A percentile compares a stretch with the other conserved stretches of the same genome.
Conservation (phyloP, 2,888 invertebrate genomes). For the Idaea dimidiata region DNA sequence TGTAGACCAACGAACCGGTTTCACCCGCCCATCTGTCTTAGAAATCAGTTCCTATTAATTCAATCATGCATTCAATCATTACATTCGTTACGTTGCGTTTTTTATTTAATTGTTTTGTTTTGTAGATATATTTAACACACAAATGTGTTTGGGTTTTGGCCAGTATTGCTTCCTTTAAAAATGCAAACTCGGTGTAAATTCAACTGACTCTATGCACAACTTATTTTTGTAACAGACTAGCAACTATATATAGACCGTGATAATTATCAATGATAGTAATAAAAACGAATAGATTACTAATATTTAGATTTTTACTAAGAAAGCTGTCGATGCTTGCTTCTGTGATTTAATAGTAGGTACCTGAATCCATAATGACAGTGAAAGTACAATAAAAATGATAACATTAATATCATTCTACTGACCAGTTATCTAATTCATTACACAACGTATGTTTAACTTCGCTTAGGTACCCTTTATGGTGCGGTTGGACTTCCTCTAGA, state of each 20-base stretch:
- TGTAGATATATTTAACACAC: too few species aligned
- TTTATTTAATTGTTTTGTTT: neutral
- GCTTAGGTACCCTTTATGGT: slow-evolving; percentile 9
- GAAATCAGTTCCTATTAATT: slow-evolving; percentile 77
- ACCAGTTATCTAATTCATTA: slow-evolving; percentile 26
- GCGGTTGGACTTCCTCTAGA: slow-evolving; percentile 24
- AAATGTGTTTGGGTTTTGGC: too few species aligned
- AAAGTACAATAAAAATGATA: slow-evolving; percentile 49
- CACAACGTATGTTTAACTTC: slow-evolving; percentile 25
- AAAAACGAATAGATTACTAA: too few species aligned
- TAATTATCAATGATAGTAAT: too few species aligned
- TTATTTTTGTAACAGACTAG: too few species aligned
- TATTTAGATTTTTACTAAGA: neutral
- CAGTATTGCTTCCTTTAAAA: too few species aligned
- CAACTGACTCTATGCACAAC: too few species aligned
- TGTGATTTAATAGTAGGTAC: slow-evolving; percentile 11
- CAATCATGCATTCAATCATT: slow-evolving; percentile 73
- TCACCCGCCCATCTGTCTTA: slow-evolving; percentile 66
- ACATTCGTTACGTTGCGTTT: slow-evolving; percentile 26
- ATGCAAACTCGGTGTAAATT: too few species aligned
- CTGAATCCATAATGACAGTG: slow-evolving; percentile 37
- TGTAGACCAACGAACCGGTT: slow-evolving; percentile 77
- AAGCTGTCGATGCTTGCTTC: neutral
- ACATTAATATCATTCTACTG: slow-evolving; percentile 12
- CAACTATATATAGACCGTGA: too few species aligned